These are phyloP conservation scores for Lepidochrysops patricia DNA, from an alignment of 2,888 invertebrate genomes.

Conservation along the genomic window DNA sequence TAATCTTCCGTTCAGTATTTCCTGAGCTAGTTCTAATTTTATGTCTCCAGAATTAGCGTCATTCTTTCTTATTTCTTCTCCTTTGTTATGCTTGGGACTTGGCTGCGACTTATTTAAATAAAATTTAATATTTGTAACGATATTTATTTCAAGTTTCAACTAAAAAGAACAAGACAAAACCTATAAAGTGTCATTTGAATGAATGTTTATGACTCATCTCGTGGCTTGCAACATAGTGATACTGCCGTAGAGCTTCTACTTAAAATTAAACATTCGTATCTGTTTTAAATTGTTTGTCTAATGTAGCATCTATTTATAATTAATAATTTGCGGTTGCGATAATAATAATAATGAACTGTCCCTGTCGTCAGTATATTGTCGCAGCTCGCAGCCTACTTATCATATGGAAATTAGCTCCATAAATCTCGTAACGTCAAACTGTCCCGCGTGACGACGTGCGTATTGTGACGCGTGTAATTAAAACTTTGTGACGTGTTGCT, in stretches of 20 bases:
- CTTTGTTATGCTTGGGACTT: background rate
- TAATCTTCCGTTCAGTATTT: constrained; percentile 9
- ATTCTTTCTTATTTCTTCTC: background rate
- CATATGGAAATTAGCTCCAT: constrained; percentile 19
- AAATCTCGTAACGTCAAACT: constrained; percentile 52
- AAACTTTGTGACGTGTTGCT: constrained; percentile 30
- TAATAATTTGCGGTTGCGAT: background rate
- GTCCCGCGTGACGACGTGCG: constrained; percentile 49
- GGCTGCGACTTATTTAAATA: background rate
- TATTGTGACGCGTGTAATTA: constrained; percentile 68
- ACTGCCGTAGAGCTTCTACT: too few species aligned
- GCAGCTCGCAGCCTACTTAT: constrained; percentile 7
- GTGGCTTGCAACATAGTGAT: too few species aligned
- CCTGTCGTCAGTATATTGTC: constrained; percentile 6
- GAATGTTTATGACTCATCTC: too few species aligned
- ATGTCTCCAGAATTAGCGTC: background rate
- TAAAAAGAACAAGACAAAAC: too few species aligned
- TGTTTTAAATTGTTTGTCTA: too few species aligned
- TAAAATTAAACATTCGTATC: too few species aligned
- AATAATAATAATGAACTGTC: background rate
- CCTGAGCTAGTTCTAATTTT: constrained; percentile 8
- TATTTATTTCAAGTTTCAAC: too few species aligned
- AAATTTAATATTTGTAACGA: background rate
- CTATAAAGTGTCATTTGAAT: too few species aligned
- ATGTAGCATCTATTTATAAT: background rate